phyloP scores from a whole-genome alignment of 2,113 vertebrate genomes.

The Ahaetulla prasina region DNA sequence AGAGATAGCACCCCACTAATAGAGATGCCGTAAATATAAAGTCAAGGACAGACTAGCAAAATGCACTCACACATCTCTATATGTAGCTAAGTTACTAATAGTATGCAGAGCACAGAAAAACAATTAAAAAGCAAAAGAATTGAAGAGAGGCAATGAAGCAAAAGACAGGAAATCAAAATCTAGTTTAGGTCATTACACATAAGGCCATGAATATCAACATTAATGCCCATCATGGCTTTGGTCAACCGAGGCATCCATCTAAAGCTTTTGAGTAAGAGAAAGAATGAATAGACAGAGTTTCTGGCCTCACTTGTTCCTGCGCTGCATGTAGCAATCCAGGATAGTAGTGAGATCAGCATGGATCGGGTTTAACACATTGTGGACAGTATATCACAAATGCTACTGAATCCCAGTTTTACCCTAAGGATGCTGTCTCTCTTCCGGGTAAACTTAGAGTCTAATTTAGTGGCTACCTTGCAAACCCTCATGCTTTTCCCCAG shows the following conservation, averaged over 20 bases:
- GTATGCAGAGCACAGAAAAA: neutral
- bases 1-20: neutral
- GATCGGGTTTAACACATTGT: neutral
- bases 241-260: neutral
- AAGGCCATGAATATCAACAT: neutral
- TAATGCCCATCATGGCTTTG: neutral
- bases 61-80: neutral
- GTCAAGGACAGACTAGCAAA: neutral
- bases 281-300: neutral
- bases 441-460: neutral
- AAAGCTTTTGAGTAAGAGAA: neutral
- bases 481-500: neutral
- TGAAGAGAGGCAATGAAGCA: neutral
- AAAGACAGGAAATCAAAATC: neutral
- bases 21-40: neutral
- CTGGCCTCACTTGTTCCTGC: neutral
- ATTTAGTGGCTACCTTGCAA: neutral
- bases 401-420: neutral
- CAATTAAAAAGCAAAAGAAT: neutral
- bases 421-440: neutral
- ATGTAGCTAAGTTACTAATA: neutral
- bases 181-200: neutral
- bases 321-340: neutral
- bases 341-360: neutral
- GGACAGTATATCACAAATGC: neutral